phyloP scores from a whole-genome alignment of 2,113 vertebrate genomes.

The Lamprologus tigripictilis region DNA sequence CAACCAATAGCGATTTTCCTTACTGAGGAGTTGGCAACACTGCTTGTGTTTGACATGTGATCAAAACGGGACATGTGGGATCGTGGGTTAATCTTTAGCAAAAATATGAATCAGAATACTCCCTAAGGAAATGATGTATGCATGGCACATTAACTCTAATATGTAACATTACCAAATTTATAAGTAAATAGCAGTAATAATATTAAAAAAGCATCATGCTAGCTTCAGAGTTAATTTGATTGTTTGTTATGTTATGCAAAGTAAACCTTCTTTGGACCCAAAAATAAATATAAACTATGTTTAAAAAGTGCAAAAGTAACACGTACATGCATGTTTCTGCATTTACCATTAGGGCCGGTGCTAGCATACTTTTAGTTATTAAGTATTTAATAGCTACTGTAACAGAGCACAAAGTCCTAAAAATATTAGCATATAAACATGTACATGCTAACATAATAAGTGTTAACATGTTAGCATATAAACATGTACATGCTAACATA shows the following conservation, averaged over 20 bases:
- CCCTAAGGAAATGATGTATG: background rate
- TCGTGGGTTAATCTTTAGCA: background rate
- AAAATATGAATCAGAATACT: background rate
- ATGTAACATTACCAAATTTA: background rate
- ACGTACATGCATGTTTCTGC: background rate
- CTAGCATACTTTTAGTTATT: background rate
- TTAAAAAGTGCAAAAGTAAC: background rate
- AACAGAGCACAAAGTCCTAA: background rate
- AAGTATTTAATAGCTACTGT: background rate
- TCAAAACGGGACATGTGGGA: accelerated
- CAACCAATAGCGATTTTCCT: too few relatives aligned
- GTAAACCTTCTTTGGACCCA: accelerated
- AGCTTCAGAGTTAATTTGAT: background rate
- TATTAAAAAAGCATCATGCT: background rate
- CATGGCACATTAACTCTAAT: background rate
- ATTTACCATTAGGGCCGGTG: background rate
- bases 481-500: background rate
- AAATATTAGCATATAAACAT: background rate
- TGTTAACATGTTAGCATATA: background rate
- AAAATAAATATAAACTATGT: background rate
- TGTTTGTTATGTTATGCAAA: background rate
- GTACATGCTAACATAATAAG: background rate
- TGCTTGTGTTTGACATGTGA: background rate
- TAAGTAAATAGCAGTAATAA: background rate
- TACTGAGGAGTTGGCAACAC: too few relatives aligned